Evolutionary conservation across 2,888 invertebrate species (phyloP).

Genomic region (Lycophotia porphyrea): DNA sequence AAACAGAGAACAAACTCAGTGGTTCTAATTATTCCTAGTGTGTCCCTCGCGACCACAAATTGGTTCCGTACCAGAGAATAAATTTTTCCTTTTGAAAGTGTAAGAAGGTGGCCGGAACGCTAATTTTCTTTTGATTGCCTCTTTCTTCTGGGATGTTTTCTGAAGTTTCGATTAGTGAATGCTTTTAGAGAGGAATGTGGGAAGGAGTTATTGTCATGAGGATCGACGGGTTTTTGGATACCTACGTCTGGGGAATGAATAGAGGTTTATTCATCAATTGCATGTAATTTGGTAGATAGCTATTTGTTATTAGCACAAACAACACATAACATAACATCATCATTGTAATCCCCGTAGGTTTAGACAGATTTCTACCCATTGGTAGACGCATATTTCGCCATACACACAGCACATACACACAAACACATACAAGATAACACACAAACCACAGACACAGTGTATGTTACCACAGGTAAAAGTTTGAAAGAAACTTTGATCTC

Average conservation of each 20-base stretch:
- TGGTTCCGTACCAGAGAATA: conserved; percentile 72
- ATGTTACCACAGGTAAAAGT: too few relatives aligned
- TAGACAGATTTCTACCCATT: too few relatives aligned
- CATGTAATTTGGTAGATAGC: neutral
- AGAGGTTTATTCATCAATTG: neutral
- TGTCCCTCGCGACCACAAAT: conserved; percentile 78
- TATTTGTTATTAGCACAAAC: too few relatives aligned
- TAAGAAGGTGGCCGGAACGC: conserved; percentile 72
- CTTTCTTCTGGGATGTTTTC: conserved; percentile 69
- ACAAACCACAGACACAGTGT: too few relatives aligned
- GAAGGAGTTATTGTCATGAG: conserved; percentile 16
- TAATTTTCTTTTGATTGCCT: conserved; percentile 84
- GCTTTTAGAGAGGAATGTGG: conserved; percentile 53
- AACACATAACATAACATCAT: too few relatives aligned
- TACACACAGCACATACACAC: too few relatives aligned
- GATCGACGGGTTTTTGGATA: neutral
- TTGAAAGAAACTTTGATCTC: neutral
- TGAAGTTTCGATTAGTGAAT: conserved; percentile 75
- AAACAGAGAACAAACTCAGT: conserved; percentile 61
- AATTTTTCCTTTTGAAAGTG: conserved; percentile 84
- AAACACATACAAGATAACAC: too few relatives aligned
- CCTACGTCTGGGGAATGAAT: neutral
- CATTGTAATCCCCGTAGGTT: too few relatives aligned
- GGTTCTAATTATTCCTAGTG: conserved; percentile 83
- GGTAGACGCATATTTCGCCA: too few relatives aligned